Evolutionary conservation across 2,888 invertebrate species (phyloP), one percentile per base, ranked within the genome.

Genomic region (Eurytoma californica): DNA sequence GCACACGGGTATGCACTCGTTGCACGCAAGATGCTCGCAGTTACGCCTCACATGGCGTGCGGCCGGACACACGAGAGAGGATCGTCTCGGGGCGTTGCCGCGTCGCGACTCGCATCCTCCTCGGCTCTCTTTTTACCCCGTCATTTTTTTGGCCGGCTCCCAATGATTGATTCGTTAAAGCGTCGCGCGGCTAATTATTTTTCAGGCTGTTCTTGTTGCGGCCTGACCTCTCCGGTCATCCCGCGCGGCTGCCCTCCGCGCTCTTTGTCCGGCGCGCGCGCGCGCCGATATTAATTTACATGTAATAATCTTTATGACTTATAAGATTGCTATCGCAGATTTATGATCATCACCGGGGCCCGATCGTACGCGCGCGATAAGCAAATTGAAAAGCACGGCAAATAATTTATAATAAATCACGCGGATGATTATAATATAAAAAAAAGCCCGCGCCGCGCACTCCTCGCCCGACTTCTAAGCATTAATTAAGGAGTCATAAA

Each of bases 391-490:
- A 79, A 75, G 63, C 68, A 28, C 70, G 58, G 51, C 55, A 69
- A 79, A 79, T 75, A 75, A 75, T 75, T 79, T 72, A 67, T 66
- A 80, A 79, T 75, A 79, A 75, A 80, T 75, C 79, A 47, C 9
- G 20, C 57, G 47, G 51, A 68, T 79, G 69, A 74, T 74, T 69
- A 61, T 65, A 78, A 57, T 51, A 18, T 30, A 61, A 61, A 68
- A 67, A 30, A 49, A 24, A 24, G 24, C 2, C 24, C 24, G 49
- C 51, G 20, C 18, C 4, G 12, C 53, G 9, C 28, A 16, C 12
- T 28, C 12, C 58, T 20, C 58, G 47, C 39, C n/a, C n/a, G 51
- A 63, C 18, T 53, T 30, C 53, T 7, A 47, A 39, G 30, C 57
- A 24, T 75, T 67, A 67, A 58, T 75, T 75, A 75, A 67, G 57